Evolutionary conservation across 2,113 vertebrate genomes (phyloP), one percentile per base, ranked within the genome.

Genomic region (Etheostoma spectabile): DNA sequence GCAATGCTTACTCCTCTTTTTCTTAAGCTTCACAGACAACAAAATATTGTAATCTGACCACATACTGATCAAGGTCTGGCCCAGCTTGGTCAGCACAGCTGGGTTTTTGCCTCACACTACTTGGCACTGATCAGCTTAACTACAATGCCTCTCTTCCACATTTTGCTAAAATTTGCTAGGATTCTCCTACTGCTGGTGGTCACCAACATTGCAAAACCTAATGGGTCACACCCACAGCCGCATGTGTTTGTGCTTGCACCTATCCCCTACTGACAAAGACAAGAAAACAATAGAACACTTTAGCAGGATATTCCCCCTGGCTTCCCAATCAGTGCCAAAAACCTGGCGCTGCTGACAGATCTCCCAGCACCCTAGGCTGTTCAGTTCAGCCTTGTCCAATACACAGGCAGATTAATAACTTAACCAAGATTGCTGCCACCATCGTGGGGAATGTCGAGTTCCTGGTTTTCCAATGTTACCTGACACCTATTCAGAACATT

Each of bases 281-380:
- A 15, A 67, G 59, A 16, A 71, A 72, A 27, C 72, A 51, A 69
- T 59, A 38, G n/a, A 73, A 64, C 59, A 67, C 46, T 30, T 14
- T 59, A 14, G 63, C 16, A 67, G 61, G n/a, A 77, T 74, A 77
- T 75, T 76, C 59, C 57, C 56, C 15, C 45, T 42, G 66, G 48
- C 62, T 60, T 55, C 2, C 30, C 56, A 67, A 45, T 74, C 74
- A 67, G 46, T 60, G 81, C 84, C 71, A 74, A 71, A 67, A 84
- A 69, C 55, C 63, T 16, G 64, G 59, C 3, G 3, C 61, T 72
- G 10, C 59, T 56, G 78, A 55, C 69, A 79, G 56, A 61, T 21
- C 22, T 66, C 57, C 59, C 59, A 42, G 38, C n/a, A 70, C 5
- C 30, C 45, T 57, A 67, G 77, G 52, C 65, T 81, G 79, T 49